Evolutionary conservation across 2,797 vertebrate genomes (phyloP), one percentile per base, ranked within the genome.

Genomic region (Lophius americanus): DNA sequence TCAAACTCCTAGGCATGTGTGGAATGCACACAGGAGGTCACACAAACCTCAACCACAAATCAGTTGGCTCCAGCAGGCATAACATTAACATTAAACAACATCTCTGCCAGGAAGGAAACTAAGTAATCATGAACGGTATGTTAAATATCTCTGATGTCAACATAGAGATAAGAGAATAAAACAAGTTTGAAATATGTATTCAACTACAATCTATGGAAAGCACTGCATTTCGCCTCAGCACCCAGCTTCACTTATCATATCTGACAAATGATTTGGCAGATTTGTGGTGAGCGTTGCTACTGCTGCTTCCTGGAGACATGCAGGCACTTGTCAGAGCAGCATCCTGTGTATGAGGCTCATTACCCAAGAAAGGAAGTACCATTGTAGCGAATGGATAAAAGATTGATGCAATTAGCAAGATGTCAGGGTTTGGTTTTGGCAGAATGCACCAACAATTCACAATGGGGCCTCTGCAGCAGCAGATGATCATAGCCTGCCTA

Each of bases 331-430:
- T 6, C 37, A 42, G 60, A 68, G 56, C 52, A 33, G 49, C 70
- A 85, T 86, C 84, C 79, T 73, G 75, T 62, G 2, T 14, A 6
- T 36, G 7, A 52, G 23, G 23, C 9, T 13, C 44, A 38, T 52
- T 42, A 46, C 50, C 9, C 11, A 68, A 0, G 60, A 70, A 63
- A 81, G 85, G 84, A 88, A 67, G 59, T 0, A 6, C 13, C 3
- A 7, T 0, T 0, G 2, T 4, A 33, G 41, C 46, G 42, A 7
- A 55, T 56, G 51, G 5, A 0, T 60, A 12, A 23, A 43, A 48
- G 38, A n/a, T 36, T 43, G 44, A 70, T 64, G 7, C 62, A 59
- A 5, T 56, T 59, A 54, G 9, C 12, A 6, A 4, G 23, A 23
- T n/a, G 12, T 37, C 5, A 42, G n/a, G 12, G 12, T 52, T 6